Evolutionary conservation across 2,113 vertebrate genomes (phyloP).

Genomic region (Python bivittatus): DNA sequence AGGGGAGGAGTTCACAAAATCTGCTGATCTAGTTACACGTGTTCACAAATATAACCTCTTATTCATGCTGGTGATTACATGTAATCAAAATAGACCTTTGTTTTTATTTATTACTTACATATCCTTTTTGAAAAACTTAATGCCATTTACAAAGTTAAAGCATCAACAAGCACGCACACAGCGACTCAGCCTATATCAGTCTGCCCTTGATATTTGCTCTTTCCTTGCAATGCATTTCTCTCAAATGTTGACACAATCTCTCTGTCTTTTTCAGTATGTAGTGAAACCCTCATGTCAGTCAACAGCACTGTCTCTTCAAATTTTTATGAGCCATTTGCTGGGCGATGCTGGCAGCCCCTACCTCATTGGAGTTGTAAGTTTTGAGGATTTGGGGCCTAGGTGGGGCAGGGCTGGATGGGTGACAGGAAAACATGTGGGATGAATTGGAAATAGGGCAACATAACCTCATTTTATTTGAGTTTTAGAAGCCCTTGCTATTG

Average conservation of each 20-base stretch:
- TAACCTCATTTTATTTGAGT: background rate
- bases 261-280: constrained; percentile 75
- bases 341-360: constrained; percentile 86
- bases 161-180: background rate
- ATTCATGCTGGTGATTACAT: background rate
- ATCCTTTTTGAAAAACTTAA: background rate
- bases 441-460: no score
- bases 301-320: constrained; percentile 84
- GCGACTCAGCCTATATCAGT: background rate
- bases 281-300: constrained; percentile 78
- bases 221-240: background rate
- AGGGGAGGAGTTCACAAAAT: background rate
- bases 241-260: no score
- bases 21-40: background rate
- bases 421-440: background rate
- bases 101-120: no score
- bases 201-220: background rate
- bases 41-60: background rate
- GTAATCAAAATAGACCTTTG: background rate
- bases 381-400: background rate
- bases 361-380: constrained; percentile 79
- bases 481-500: background rate
- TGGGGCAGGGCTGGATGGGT: background rate
- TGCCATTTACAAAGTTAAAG: background rate
- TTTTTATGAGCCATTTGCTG: constrained; percentile 79